A percentile compares a stretch with the other conserved stretches of the same genome.
Evolutionary conservation across 2,797 vertebrate genomes (phyloP).

Genomic region (Pseudomugil tenellus): DNA sequence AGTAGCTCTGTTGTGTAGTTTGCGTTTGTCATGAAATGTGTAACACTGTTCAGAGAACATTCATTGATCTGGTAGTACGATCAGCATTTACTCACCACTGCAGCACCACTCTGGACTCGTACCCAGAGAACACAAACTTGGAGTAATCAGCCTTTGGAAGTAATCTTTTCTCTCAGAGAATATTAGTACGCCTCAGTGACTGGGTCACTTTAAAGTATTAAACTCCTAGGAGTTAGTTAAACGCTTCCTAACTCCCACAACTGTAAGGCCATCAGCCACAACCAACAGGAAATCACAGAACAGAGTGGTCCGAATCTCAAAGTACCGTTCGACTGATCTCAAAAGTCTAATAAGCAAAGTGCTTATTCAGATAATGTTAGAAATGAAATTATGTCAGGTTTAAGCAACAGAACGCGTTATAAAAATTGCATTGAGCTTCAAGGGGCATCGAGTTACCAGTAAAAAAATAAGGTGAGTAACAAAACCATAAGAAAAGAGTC

Average conservation of each 20-base stretch:
- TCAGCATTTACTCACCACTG: conserved; percentile 48
- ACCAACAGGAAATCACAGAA: too few species aligned
- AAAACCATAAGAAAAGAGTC: conserved; percentile 45
- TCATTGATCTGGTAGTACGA: conserved; percentile 60
- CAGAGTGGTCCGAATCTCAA: conserved; percentile 54
- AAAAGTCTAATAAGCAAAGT: conserved; percentile 58
- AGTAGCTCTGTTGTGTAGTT: conserved; percentile 73
- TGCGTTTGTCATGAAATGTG: conserved; percentile 53
- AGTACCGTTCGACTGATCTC: conserved; percentile 73
- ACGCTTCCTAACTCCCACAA: conserved; percentile 88
- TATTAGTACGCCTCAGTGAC: conserved; percentile 95
- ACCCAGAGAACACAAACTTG: conserved; percentile 52
- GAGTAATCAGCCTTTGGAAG: conserved; percentile 81
- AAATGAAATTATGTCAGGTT: conserved; percentile 50
- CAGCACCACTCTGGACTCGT: conserved; percentile 56
- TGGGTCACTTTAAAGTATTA: conserved; percentile 95
- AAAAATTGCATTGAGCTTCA: conserved; percentile 71
- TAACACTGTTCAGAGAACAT: conserved; percentile 73
- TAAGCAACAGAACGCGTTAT: conserved; percentile 60
- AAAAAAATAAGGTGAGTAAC: conserved; percentile 56
- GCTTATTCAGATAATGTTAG: conserved; percentile 64
- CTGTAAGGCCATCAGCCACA: conserved; percentile 85
- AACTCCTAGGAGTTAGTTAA: conserved; percentile 99
- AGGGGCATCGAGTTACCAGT: conserved; percentile 51
- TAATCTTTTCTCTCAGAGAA: conserved; percentile 99